Conservation (phyloP, 2,888 invertebrate species). For the Eugnorisma glareosa region DNA sequence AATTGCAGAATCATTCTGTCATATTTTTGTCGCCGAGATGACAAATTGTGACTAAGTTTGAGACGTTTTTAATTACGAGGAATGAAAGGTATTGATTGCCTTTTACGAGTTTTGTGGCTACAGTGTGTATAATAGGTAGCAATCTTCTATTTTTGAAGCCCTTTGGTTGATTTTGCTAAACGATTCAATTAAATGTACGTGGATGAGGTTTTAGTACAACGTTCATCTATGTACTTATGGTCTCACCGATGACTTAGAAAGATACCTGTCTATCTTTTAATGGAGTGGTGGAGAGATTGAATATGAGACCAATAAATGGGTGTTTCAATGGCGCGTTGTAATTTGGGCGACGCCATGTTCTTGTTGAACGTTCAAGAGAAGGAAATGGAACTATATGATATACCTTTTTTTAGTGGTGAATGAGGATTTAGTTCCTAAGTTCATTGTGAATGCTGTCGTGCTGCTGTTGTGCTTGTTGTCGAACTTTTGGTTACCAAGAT, state of each 20-base stretch:
- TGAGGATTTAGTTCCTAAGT: background rate
- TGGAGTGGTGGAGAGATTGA: background rate
- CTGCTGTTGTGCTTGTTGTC: too few species aligned
- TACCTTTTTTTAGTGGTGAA: too few species aligned
- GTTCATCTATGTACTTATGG: background rate
- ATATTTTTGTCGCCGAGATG: background rate
- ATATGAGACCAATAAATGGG: background rate
- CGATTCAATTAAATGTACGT: background rate
- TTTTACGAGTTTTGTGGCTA: background rate
- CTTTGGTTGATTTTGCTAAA: background rate
- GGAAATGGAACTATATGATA: background rate
- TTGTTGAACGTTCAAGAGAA: background rate
- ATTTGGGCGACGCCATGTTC: background rate
- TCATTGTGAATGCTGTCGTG: background rate
- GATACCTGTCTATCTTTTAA: background rate
- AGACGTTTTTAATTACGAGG: background rate
- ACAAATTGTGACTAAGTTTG: background rate
- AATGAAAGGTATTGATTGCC: background rate
- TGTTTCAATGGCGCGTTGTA: conserved; percentile 4
- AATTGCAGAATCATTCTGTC: background rate
- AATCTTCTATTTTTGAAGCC: background rate
- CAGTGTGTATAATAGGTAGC: too few species aligned
- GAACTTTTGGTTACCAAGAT: background rate
- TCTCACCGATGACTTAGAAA: background rate
- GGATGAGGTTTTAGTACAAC: background rate